Evolutionary conservation across 2,797 vertebrate species (phyloP).

Genomic region (Telmatherina bonti): DNA sequence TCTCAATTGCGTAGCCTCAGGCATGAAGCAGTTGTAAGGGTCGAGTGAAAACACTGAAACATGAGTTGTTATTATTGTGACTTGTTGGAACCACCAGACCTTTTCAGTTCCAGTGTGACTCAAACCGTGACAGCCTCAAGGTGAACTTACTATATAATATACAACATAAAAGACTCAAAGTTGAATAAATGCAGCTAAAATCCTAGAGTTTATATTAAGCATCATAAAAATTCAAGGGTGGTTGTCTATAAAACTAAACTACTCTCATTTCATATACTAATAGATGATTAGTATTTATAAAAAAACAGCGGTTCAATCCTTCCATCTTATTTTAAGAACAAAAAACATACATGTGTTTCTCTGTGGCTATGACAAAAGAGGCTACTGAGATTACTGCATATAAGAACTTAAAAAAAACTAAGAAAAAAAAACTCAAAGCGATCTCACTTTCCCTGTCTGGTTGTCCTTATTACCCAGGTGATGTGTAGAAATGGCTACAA

Average conservation of each 20-base stretch:
- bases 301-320: fast-evolving
- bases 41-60: constrained; percentile 3
- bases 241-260: not conserved
- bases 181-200: not conserved
- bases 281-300: not conserved
- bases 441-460: not conserved
- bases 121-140: not conserved
- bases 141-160: not conserved
- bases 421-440: not conserved
- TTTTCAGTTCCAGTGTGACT: not conserved
- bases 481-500: not conserved
- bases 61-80: not conserved
- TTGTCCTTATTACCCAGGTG: not conserved
- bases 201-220: not conserved
- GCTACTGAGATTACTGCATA: not conserved
- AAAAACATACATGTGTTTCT: not conserved
- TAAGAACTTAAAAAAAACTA: not conserved
- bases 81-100: not conserved
- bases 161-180: not conserved
- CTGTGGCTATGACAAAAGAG: not conserved
- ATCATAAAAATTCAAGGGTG: not conserved
- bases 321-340: not conserved
- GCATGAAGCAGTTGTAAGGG: not conserved
- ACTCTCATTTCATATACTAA: not conserved
- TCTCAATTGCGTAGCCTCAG: not conserved